Percentiles rank a stretch among this genome's conserved stretches.
These are phyloP conservation scores for Macrosteles quadrilineatus DNA, from an alignment of 1,140 invertebrate species.

Conservation along the genomic window DNA sequence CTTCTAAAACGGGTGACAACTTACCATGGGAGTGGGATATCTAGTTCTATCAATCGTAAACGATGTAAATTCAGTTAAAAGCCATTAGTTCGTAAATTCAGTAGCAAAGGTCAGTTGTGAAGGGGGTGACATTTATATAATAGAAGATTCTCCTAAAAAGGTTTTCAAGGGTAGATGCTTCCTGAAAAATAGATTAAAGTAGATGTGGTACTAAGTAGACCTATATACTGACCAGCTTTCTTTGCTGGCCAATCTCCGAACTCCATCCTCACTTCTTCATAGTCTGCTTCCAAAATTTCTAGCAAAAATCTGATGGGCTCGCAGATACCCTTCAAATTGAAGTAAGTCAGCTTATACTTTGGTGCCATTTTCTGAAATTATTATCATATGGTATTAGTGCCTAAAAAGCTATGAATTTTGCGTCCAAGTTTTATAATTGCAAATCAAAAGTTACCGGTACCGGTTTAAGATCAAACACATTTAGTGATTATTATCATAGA, in stretches of 20 bases:
- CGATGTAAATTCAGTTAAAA: no score
- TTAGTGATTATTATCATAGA: background rate
- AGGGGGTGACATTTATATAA: no score
- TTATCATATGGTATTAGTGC: background rate
- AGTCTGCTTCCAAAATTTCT: constrained; percentile 61
- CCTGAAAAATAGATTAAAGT: no score
- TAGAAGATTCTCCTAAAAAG: no score
- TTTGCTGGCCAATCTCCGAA: constrained; percentile 53
- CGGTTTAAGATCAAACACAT: background rate
- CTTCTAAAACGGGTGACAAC: no score
- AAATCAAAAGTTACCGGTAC: background rate
- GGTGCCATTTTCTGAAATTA: constrained; percentile 35
- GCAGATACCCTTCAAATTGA: constrained; percentile 64
- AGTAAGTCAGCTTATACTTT: constrained; percentile 64
- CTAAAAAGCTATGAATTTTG: background rate
- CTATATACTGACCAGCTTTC: constrained; percentile 54
- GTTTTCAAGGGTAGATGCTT: no score
- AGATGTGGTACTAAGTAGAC: no score
- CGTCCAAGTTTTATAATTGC: background rate
- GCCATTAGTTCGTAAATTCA: no score
- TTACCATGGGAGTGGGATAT: no score
- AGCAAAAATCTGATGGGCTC: constrained; percentile 69
- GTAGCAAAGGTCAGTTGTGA: no score
- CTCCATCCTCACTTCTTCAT: constrained; percentile 62
- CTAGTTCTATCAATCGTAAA: no score